Base-by-base conservation (phyloP, 2,113 vertebrate species). In the Tamias sibiricus region DNA sequence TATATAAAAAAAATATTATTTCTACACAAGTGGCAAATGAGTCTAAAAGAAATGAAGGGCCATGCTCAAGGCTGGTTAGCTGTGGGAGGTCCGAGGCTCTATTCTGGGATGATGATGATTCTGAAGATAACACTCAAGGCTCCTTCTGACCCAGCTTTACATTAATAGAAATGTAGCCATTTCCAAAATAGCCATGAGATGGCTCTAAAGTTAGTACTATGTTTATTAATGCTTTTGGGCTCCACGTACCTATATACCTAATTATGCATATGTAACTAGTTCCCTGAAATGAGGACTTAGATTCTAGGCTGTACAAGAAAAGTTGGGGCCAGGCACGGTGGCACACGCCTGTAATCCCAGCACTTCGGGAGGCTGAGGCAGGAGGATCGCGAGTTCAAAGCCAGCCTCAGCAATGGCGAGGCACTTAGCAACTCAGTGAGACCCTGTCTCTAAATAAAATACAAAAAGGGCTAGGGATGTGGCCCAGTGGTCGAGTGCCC, bases 91-190 rank as follows among this genome's bases (percentile, higher is more conserved):
- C 77, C 44, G 47, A 13, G 72, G 76, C 16, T 37, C 4, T 4
- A 1, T 32, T 8, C 30, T n/a, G 11, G 8, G 12, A 12, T 2
- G 28, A 0, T 4, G 16, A 49, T 66, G 5, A 28, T 57, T 66
- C 71, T 91, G 8, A 40, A 28, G 77, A 37, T 49, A 80, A 77
- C 6, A 17, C 0, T 2, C 9, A n/a, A 82, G 75, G 6, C 4
- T n/a, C 42, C n/a, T 44, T 26, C 6, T 16, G 49, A 20, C 40
- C 17, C 37, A 54, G 17, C 22, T 32, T 37, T 47, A 49, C 62
- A 40, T 37, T 64, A n/a, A 49, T 2, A 42, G 37, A 66, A 76
- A 95, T 26, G 40, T 3, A n/a, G 37, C 19, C n/a, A 44, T 72
- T 94, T 94, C 59, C 52, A 14, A 86, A 92, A n/a, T 44, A 87